Evolutionary conservation across 2,888 invertebrate species (phyloP), one percentile per base, ranked within the genome.

Genomic region (Kuschelorhynchus macadamiae): DNA sequence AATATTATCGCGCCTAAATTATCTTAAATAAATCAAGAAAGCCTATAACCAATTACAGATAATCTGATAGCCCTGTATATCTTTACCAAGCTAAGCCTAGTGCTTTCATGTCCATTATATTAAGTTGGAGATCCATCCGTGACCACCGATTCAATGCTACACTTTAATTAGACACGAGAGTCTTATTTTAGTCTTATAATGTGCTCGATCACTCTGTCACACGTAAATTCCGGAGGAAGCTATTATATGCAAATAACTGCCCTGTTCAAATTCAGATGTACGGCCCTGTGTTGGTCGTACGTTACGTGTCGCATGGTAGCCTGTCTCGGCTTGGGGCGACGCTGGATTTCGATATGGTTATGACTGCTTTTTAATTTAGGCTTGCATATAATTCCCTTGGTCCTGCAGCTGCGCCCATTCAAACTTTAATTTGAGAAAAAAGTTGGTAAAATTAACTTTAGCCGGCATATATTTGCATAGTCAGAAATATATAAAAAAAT

Each of bases 221-320:
- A 73, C 70, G 75, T 80, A 79, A 79, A 80, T 78, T 78, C 77
- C 63, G 68, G 70, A 74, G 78, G 75, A 77, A 77, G 77, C 81
- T 79, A 81, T 81, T 81, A 81, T 81, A 81, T 81, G 81, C 81
- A 81, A 81, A 81, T 81, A 78, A 75, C 76, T 76, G 77, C 74
- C 18, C 52, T 76, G 79, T 77, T 79, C 77, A 76, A 78, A 78
- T 75, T 76, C 75, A 77, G 77, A 77, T 74, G 74, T 76, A 78
- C 74, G 73, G 69, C 63, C 72, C 70, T 50, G 69, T 73, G 68
- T 63, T 67, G 74, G 66, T 74, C 71, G 72, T 77, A 74, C 70
- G 75, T 78, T 76, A 74, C 71, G 68, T 52, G 60, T 53, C 64
- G 66, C 59, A 56, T 25, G 60, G 14, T 41, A 47, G 21, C 12